A percentile compares a stretch with the other conserved stretches of the same genome.
Conservation (phyloP, 2,888 invertebrate species). For the Cyrtodaria siliqua region DNA sequence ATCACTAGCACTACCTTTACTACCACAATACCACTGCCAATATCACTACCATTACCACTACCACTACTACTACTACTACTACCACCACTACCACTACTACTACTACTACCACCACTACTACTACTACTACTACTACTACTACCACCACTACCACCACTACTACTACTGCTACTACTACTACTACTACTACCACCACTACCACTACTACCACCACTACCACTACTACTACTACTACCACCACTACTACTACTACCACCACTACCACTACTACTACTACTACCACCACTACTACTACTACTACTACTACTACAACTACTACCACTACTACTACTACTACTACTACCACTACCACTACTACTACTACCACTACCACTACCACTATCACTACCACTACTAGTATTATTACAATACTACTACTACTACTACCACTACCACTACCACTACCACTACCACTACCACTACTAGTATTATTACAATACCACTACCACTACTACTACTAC, state of each 20-base stretch:
- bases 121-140: too few species aligned
- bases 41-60: too few species aligned
- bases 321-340: neutral
- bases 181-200: neutral
- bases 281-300: neutral
- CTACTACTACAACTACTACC: neutral
- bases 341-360: neutral
- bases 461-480: too few species aligned
- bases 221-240: neutral
- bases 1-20: neutral
- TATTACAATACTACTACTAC: too few species aligned
- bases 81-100: too few species aligned
- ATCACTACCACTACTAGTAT: too few species aligned
- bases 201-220: neutral
- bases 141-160: neutral
- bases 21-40: too few species aligned
- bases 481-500: too few species aligned
- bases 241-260: neutral
- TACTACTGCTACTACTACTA: neutral
- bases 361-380: neutral
- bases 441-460: too few species aligned
- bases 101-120: too few species aligned
- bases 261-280: neutral
- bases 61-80: too few species aligned
- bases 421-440: too few species aligned